Conservation (phyloP, 2,888 invertebrate species). For the Parnassius glacialis region DNA sequence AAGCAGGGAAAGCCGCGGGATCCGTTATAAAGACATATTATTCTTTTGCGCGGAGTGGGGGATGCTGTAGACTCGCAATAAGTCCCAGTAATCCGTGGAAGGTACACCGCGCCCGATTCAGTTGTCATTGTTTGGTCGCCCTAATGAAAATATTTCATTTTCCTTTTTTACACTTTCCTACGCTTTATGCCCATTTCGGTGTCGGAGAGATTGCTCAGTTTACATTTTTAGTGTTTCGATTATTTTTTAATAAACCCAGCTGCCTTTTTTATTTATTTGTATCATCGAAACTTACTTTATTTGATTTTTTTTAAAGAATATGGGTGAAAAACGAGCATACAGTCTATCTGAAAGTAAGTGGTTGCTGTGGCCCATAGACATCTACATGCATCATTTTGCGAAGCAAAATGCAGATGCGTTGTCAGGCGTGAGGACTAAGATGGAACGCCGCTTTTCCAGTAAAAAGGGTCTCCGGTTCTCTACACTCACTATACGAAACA, state of each 20-base stretch:
- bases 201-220: conserved; percentile 29
- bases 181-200: conserved; percentile 38
- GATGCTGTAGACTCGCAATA: conserved; percentile 67
- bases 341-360: too few relatives aligned
- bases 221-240: neutral
- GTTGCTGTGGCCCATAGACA: too few relatives aligned
- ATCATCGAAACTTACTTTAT: too few relatives aligned
- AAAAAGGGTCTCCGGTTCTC: too few relatives aligned
- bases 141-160: conserved; percentile 76
- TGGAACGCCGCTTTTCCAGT: too few relatives aligned
- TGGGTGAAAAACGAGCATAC: too few relatives aligned
- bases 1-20: conserved; percentile 72
- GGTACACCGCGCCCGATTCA: conserved; percentile 63
- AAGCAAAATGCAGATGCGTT: too few relatives aligned
- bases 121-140: conserved; percentile 70
- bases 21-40: conserved; percentile 80
- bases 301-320: too few relatives aligned
- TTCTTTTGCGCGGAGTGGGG: conserved; percentile 70
- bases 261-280: neutral
- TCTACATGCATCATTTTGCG: too few relatives aligned
- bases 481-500: too few relatives aligned
- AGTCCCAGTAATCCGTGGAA: conserved; percentile 71
- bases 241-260: neutral
- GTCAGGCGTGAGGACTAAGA: too few relatives aligned
- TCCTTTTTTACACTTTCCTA: conserved; percentile 53